Evolutionary conservation across 2,797 vertebrate genomes (phyloP).

Genomic region (Psittacula derbiana): DNA sequence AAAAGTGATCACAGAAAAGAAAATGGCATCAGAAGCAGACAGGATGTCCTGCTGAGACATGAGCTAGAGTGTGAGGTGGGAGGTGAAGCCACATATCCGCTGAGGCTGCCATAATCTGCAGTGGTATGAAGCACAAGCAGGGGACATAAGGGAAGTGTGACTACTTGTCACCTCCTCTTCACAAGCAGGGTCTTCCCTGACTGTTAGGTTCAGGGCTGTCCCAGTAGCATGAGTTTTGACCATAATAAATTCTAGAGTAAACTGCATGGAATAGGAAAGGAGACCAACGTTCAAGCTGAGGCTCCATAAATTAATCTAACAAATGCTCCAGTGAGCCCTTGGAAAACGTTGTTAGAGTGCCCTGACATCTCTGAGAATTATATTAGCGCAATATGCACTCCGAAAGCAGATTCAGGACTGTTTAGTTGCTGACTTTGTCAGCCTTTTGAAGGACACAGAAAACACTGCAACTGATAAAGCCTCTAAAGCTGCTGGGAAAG

Average conservation of each 20-base stretch:
- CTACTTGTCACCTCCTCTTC: background rate
- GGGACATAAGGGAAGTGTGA: background rate
- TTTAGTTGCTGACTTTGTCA: background rate
- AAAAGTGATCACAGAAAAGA: background rate
- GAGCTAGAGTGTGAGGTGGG: background rate
- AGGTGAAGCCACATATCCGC: background rate
- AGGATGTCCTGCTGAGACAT: background rate
- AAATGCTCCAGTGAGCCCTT: background rate
- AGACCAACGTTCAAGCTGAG: background rate
- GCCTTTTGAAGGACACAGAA: background rate
- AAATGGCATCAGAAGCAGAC: background rate
- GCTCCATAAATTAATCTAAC: background rate
- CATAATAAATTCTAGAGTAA: background rate
- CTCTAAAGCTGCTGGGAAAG: background rate
- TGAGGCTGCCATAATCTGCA: background rate
- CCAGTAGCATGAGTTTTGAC: background rate
- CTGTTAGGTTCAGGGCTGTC: background rate
- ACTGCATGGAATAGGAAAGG: background rate
- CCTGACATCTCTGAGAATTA: background rate
- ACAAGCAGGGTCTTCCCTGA: background rate
- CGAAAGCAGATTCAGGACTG: background rate
- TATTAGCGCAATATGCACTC: background rate
- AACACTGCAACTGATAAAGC: background rate
- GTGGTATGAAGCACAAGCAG: background rate
- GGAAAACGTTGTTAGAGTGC: background rate